A percentile compares a stretch with the other conserved stretches of the same genome.
phyloP scores from a whole-genome alignment of 2,888 invertebrate genomes.

The Cerastis rubricosa region DNA sequence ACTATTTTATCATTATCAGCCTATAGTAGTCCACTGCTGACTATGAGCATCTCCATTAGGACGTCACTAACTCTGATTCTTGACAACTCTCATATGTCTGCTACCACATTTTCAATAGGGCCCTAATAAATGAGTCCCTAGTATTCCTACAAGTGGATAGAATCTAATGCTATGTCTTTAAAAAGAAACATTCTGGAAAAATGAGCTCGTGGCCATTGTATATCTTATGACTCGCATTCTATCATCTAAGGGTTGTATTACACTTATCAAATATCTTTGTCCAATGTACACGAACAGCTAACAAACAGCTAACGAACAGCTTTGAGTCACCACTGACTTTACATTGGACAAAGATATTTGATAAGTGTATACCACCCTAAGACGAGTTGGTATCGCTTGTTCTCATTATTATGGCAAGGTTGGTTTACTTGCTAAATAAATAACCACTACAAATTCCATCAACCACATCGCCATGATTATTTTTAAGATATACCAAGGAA shows the following conservation, averaged over 20 bases:
- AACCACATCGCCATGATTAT: not conserved
- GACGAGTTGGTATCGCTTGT: not conserved
- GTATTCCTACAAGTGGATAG: too few relatives aligned
- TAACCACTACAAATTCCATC: not conserved
- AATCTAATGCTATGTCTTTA: too few relatives aligned
- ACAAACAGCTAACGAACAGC: too few relatives aligned
- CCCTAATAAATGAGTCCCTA: not conserved
- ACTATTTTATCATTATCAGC: not conserved
- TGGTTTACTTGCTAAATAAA: not conserved
- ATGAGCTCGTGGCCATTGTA: not conserved
- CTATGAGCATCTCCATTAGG: too few relatives aligned
- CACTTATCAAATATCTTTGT: too few relatives aligned
- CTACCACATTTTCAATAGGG: not conserved
- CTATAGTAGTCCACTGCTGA: not conserved
- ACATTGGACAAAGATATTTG: too few relatives aligned
- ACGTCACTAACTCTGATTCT: not conserved
- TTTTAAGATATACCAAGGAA: too few relatives aligned
- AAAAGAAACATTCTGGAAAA: not conserved
- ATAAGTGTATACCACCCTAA: too few relatives aligned
- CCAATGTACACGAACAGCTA: too few relatives aligned
- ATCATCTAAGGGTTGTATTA: too few relatives aligned
- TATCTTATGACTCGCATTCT: not conserved
- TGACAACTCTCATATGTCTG: not conserved
- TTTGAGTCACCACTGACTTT: too few relatives aligned
- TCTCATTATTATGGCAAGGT: not conserved